Evolutionary conservation across 2,113 vertebrate genomes (phyloP).

Genomic region (Blennius ocellaris): DNA sequence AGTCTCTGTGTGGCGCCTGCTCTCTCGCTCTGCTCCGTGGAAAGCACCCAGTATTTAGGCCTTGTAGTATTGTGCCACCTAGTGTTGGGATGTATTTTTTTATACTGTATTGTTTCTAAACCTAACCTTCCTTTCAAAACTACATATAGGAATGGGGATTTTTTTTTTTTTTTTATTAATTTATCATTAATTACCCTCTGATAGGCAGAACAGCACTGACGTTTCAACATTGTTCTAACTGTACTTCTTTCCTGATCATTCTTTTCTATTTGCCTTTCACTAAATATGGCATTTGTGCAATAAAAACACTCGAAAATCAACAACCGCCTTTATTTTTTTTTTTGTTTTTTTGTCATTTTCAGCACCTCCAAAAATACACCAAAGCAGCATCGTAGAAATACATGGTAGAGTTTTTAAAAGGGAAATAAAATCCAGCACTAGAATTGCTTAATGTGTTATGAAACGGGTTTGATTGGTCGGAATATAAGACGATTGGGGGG

Average conservation of each 20-base stretch:
- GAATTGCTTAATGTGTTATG: slow-evolving; percentile 10
- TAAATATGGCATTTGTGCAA: slow-evolving; percentile 75
- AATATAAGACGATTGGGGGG: background rate
- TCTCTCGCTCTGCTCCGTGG: background rate
- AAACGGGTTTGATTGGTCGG: slow-evolving; percentile 2
- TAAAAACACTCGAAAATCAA: slow-evolving; percentile 77
- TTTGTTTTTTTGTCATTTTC: background rate
- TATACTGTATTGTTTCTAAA: background rate
- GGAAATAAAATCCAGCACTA: slow-evolving; percentile 5
- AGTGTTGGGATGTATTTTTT: slow-evolving; percentile 43
- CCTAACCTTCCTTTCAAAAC: slow-evolving; percentile 21
- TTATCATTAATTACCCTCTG: background rate
- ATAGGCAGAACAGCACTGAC: slow-evolving; percentile 11
- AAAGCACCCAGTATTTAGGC: background rate
- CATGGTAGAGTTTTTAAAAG: slow-evolving; percentile 17
- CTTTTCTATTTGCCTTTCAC: slow-evolving; percentile 53
- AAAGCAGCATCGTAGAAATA: slow-evolving; percentile 24
- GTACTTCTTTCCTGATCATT: slow-evolving; percentile 14
- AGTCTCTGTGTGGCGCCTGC: background rate
- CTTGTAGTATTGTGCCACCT: slow-evolving; percentile 49
- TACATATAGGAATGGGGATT: slow-evolving; percentile 8
- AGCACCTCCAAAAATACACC: slow-evolving; percentile 28
- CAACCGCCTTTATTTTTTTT: slow-evolving; percentile 12
- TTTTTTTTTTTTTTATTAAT: slow-evolving; percentile 27
- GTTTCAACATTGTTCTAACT: slow-evolving; percentile 38